These are phyloP conservation scores for Procambarus clarkii DNA, from an alignment of 1,140 invertebrate species.

Conservation along the genomic window DNA sequence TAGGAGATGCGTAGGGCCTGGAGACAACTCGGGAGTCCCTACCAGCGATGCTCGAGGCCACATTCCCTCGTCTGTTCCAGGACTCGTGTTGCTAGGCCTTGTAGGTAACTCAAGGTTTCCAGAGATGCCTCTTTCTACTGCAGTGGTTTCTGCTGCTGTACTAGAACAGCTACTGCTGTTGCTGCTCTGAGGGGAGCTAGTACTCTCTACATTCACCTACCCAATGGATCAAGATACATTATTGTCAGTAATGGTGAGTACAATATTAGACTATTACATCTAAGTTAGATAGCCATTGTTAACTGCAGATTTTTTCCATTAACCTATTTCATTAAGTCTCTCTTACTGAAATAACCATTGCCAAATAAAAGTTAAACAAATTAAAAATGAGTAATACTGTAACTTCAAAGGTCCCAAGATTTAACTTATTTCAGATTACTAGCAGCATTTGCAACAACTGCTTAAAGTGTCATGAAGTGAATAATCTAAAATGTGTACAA, in stretches of 20 bases:
- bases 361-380: too few species aligned
- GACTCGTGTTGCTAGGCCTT: conserved; percentile 4
- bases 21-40: conserved; percentile 12
- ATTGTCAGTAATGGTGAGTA: neutral
- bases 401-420: too few species aligned
- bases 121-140: conserved; percentile 12
- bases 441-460: too few species aligned
- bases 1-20: conserved; percentile 31
- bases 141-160: conserved; percentile 18
- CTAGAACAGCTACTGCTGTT: conserved; percentile 40
- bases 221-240: conserved; percentile 11
- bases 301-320: too few species aligned
- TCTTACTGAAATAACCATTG: too few species aligned
- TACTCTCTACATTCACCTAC: conserved; percentile 39
- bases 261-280: neutral
- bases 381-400: too few species aligned
- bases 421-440: too few species aligned
- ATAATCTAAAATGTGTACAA: too few species aligned
- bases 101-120: conserved; percentile 24
- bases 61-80: conserved; percentile 26
- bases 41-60: conserved; percentile 24
- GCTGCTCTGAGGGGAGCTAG: conserved; percentile 43
- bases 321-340: too few species aligned
- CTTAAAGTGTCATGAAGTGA: too few species aligned
- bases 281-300: neutral